phyloP scores from a whole-genome alignment of 2,888 invertebrate species.

The Cephus sareptanus region DNA sequence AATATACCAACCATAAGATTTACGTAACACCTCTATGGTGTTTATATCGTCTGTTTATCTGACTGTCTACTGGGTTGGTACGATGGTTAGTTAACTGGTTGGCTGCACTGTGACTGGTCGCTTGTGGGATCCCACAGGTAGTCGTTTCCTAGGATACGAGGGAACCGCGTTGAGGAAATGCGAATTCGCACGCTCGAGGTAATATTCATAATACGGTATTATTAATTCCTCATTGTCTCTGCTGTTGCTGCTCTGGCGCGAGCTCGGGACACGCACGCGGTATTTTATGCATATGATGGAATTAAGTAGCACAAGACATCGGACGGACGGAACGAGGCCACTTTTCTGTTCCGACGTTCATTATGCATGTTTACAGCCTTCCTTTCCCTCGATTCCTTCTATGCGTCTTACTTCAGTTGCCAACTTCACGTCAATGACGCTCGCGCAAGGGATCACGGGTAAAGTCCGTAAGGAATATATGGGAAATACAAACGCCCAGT shows the following conservation, averaged over 20 bases:
- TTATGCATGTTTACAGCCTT: constrained; percentile 26
- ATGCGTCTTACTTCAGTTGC: constrained; percentile 14
- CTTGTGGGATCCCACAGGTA: background rate
- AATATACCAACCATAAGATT: background rate
- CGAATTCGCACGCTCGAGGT: constrained; percentile 62
- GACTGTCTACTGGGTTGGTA: background rate
- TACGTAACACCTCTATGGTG: constrained; percentile 3
- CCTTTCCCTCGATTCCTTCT: constrained; percentile 23
- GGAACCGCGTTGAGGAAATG: constrained; percentile 48
- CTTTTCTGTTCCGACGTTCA: constrained; percentile 1
- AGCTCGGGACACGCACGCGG: constrained; percentile 3
- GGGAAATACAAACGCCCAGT: background rate
- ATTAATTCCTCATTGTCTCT: constrained; percentile 62
- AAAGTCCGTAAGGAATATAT: background rate
- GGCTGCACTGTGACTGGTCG: background rate
- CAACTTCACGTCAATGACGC: background rate
- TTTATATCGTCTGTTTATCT: background rate
- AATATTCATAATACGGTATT: constrained; percentile 59
- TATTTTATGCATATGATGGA: constrained; percentile 1
- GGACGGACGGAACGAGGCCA: constrained; percentile 7
- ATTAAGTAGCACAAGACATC: constrained; percentile 6
- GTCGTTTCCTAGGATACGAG: background rate
- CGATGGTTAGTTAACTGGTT: background rate
- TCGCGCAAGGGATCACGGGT: constrained; percentile 17
- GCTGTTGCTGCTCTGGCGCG: constrained; percentile 12